Evolutionary conservation across 2,888 invertebrate genomes (phyloP).

Genomic region (Myathropa florea): DNA sequence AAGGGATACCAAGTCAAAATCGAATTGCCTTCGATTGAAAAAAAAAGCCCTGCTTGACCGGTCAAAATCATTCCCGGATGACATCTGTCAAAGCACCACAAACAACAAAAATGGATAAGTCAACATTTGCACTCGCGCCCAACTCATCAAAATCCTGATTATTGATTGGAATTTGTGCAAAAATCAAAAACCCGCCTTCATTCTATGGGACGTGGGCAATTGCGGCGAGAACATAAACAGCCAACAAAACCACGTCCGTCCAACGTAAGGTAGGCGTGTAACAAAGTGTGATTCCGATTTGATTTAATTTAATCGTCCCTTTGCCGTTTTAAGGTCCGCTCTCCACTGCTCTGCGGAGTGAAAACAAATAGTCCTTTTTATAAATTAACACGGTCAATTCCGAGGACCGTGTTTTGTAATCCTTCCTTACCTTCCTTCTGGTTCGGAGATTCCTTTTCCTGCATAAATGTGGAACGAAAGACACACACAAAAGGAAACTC

Average conservation of each 20-base stretch:
- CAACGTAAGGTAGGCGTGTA: not conserved
- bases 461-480: not conserved
- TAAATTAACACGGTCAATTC: constrained; percentile 59
- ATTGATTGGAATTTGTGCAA: constrained; percentile 35
- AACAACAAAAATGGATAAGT: not conserved
- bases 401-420: constrained; percentile 17
- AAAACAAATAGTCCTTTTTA: constrained; percentile 54
- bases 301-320: constrained; percentile 46
- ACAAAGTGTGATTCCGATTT: constrained; percentile 51
- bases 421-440: not conserved
- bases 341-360: constrained; percentile 5
- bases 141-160: constrained; percentile 12
- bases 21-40: not conserved
- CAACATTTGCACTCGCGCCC: not conserved
- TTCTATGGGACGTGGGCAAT: not conserved
- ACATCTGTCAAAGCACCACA: not conserved
- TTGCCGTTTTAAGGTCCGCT: constrained; percentile 2
- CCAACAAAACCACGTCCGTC: constrained; percentile 7
- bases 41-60: not conserved
- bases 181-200: not conserved
- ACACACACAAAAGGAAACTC: not conserved
- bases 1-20: not conserved
- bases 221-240: not conserved
- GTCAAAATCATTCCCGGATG: not conserved
- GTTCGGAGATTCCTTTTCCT: not conserved